These are phyloP conservation scores for Zootoca vivipara DNA, from an alignment of 2,113 vertebrate species.

Conservation along the genomic window DNA sequence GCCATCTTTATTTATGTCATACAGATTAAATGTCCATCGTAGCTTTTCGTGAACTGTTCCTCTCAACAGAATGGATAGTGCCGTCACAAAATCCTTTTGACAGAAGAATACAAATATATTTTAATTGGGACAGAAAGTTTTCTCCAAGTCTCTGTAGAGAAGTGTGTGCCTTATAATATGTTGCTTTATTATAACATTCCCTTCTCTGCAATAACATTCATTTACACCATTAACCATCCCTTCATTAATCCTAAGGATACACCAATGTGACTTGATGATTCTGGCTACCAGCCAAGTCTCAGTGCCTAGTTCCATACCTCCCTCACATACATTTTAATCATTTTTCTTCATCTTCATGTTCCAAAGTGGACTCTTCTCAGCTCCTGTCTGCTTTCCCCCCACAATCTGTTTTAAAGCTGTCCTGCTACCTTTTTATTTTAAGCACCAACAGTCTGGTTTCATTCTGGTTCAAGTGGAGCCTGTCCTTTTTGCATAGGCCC, in stretches of 20 bases:
- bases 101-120: constrained; percentile 22
- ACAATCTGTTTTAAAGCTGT: too few species aligned
- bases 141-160: background rate
- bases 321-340: too few species aligned
- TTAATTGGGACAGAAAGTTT: constrained; percentile 5
- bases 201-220: background rate
- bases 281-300: background rate
- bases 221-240: background rate
- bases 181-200: background rate
- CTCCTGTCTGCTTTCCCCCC: too few species aligned
- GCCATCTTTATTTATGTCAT: constrained; percentile 97
- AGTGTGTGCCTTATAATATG: background rate
- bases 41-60: constrained; percentile 93
- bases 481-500: too few species aligned
- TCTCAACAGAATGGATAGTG: constrained; percentile 90
- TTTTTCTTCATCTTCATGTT: background rate
- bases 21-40: constrained; percentile 96
- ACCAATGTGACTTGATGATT: too few species aligned
- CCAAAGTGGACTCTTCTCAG: too few species aligned
- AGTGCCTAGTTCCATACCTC: too few species aligned
- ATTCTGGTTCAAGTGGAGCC: too few species aligned
- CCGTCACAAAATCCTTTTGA: constrained; percentile 93
- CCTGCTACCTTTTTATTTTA: too few species aligned
- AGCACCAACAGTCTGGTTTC: too few species aligned
- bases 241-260: background rate